Conservation (phyloP, 2,888 invertebrate genomes). For the Panzeria rudis region DNA sequence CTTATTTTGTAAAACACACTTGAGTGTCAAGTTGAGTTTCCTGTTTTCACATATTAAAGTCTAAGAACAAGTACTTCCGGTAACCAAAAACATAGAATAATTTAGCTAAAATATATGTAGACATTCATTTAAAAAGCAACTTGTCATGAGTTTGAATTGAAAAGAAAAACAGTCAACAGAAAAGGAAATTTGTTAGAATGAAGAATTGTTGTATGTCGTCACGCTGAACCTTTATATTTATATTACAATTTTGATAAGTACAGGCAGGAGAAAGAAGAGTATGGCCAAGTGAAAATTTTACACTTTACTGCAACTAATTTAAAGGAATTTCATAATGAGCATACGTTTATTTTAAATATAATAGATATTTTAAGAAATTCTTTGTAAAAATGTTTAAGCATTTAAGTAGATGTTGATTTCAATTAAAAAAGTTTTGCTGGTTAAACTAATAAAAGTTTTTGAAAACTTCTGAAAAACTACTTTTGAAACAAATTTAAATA, state of each 20-base stretch:
- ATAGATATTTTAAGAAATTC: background rate
- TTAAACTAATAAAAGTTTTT: constrained; percentile 46
- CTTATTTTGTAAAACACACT: constrained; percentile 59
- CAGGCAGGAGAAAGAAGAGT: background rate
- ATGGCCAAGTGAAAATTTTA: constrained; percentile 40
- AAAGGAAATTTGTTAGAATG: constrained; percentile 36
- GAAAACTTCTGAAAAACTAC: constrained; percentile 44
- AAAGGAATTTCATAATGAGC: constrained; percentile 44
- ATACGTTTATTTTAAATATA: background rate
- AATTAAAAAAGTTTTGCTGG: constrained; percentile 59
- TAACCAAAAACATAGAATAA: constrained; percentile 66
- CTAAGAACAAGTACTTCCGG: constrained; percentile 65
- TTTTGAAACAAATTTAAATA: constrained; percentile 48
- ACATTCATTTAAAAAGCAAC: constrained; percentile 36
- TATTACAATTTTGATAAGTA: constrained; percentile 17
- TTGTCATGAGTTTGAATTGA: constrained; percentile 40
- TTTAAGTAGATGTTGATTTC: constrained; percentile 30
- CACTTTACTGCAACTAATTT: constrained; percentile 9
- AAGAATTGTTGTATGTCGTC: constrained; percentile 34
- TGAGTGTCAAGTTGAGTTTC: constrained; percentile 71
- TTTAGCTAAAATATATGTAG: constrained; percentile 44
- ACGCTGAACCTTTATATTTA: constrained; percentile 49
- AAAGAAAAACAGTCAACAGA: constrained; percentile 9
- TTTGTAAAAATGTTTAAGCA: background rate
- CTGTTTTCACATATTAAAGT: constrained; percentile 64